phyloP scores from a whole-genome alignment of 2,797 vertebrate genomes.

The Sebastiscus tertius region DNA sequence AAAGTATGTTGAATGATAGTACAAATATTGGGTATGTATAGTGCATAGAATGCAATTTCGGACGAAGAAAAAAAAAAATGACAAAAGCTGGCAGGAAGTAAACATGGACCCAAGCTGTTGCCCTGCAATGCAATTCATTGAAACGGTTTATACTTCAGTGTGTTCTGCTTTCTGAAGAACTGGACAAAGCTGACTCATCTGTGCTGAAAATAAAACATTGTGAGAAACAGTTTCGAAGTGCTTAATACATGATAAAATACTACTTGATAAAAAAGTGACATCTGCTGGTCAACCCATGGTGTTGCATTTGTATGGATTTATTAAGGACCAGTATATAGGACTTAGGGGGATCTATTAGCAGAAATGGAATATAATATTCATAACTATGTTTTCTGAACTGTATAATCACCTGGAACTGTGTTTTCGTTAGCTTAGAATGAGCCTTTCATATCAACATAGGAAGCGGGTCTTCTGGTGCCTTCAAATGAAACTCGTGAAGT shows the following conservation, averaged over 20 bases:
- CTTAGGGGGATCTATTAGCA: background rate
- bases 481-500: too few relatives aligned
- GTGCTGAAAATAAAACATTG: accelerated
- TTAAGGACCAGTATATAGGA: background rate
- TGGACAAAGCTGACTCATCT: background rate
- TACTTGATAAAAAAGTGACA: background rate
- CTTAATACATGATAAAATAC: background rate
- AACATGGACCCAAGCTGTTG: too few relatives aligned
- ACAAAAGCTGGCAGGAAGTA: too few relatives aligned
- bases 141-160: too few relatives aligned
- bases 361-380: background rate
- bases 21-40: too few relatives aligned
- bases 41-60: too few relatives aligned
- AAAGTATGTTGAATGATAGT: too few relatives aligned
- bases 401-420: background rate
- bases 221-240: background rate
- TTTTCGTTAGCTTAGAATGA: background rate
- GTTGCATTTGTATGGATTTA: background rate
- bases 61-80: background rate
- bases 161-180: too few relatives aligned
- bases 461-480: too few relatives aligned
- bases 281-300: background rate
- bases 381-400: too few relatives aligned
- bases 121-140: too few relatives aligned
- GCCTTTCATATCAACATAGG: too few relatives aligned